Percentiles rank a stretch among this genome's conserved stretches.
These are phyloP conservation scores for Brachycybe producta DNA, from an alignment of 2,888 invertebrate genomes.

Conservation along the genomic window DNA sequence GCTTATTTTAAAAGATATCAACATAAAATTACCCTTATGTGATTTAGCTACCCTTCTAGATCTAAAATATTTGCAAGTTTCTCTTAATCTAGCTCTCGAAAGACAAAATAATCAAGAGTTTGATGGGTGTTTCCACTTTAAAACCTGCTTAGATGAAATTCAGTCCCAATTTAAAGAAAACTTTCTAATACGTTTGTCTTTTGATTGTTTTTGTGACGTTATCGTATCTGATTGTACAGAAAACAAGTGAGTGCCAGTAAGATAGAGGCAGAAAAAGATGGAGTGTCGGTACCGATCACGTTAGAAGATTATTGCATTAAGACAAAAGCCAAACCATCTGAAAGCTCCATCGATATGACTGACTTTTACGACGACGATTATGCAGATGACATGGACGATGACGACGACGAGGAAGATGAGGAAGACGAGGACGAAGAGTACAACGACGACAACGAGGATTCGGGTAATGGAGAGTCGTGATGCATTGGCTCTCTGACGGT, in stretches of 20 bases:
- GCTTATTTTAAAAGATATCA: no score
- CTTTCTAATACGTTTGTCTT: no score
- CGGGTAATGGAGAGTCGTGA: constrained; percentile 87
- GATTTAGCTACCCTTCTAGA: no score
- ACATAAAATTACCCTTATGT: no score
- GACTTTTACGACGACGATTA: constrained; percentile 95
- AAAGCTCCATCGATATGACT: constrained; percentile 75
- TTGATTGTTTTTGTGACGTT: no score
- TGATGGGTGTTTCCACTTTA: no score
- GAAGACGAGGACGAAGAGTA: constrained; percentile 37
- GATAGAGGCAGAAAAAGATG: constrained; percentile 89
- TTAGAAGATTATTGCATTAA: constrained; percentile 94
- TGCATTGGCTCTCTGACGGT: no score
- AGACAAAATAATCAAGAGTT: background rate
- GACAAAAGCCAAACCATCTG: constrained; percentile 71
- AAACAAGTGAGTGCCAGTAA: constrained; percentile 94
- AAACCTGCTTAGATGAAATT: no score
- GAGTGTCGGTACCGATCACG: constrained; percentile 90
- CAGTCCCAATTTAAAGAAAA: no score
- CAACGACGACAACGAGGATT: constrained; percentile 67
- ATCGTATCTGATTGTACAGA: constrained; percentile 45
- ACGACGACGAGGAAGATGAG: constrained; percentile 39
- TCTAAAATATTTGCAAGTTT: no score
- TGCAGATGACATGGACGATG: constrained; percentile 50
- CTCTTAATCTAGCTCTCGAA: no score